A percentile compares a stretch with the other conserved stretches of the same genome.
Evolutionary conservation across 2,888 invertebrate species (phyloP).

Genomic region (Frankliniella fusca): DNA sequence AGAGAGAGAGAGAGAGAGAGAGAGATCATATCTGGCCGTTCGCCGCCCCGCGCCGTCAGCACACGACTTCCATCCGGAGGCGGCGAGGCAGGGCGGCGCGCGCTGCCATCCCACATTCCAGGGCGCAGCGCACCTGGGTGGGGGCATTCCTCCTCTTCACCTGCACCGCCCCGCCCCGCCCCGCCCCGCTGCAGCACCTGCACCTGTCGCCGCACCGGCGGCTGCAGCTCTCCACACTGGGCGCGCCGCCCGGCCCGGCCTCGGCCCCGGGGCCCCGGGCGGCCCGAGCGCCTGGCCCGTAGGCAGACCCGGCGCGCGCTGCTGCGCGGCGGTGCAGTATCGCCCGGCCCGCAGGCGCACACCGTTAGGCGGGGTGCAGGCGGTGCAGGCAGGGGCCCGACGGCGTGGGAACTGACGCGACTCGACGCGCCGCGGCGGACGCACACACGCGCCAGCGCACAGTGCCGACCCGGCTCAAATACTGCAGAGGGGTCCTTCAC

Average conservation of each 20-base stretch:
- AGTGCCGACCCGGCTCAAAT: too few species aligned
- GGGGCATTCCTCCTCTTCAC: too few species aligned
- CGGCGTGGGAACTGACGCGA: background rate
- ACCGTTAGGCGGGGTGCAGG: background rate
- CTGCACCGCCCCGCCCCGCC: too few species aligned
- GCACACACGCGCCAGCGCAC: background rate
- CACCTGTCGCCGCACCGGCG: background rate
- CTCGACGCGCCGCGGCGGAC: background rate
- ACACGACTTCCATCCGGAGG: too few species aligned
- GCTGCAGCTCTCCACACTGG: background rate
- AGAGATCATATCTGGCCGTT: too few species aligned
- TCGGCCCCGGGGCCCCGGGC: background rate
- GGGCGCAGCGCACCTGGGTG: too few species aligned
- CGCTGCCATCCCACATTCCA: too few species aligned
- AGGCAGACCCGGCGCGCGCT: background rate
- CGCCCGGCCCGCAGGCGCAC: background rate
- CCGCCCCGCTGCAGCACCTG: too few species aligned
- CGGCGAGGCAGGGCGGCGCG: too few species aligned
- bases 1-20: too few species aligned
- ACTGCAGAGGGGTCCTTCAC: too few species aligned
- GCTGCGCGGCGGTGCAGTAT: background rate
- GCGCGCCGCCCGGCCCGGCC: background rate
- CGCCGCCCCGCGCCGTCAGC: too few species aligned
- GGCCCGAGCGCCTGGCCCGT: background rate
- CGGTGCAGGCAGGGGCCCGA: background rate